Conservation (phyloP, 2,797 vertebrate species). For the Eptatretus atami region DNA sequence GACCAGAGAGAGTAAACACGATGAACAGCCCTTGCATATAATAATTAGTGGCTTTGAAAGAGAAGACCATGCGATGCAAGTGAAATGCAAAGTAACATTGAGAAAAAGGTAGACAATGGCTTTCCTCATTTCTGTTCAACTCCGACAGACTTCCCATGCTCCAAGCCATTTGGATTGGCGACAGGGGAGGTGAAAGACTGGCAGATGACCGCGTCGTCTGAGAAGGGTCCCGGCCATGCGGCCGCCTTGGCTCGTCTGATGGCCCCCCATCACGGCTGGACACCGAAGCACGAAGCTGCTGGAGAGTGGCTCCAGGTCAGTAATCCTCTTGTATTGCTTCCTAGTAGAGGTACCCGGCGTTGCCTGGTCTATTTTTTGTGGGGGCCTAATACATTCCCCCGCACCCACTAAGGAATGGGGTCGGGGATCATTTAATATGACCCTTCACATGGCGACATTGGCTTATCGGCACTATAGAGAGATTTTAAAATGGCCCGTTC, state of each 20-base stretch:
- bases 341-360: neutral
- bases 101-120: neutral
- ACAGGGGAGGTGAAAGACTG: constrained; percentile 60
- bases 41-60: too few species aligned
- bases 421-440: too few species aligned
- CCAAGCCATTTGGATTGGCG: constrained; percentile 70
- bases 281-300: constrained; percentile 40
- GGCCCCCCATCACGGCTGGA: constrained; percentile 80
- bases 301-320: constrained; percentile 90
- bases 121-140: neutral
- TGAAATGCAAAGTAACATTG: too few species aligned
- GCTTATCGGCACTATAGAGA: too few species aligned
- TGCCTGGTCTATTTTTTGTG: neutral
- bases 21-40: too few species aligned
- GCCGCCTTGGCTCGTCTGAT: constrained; percentile 56
- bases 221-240: constrained; percentile 42
- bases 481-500: too few species aligned
- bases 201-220: constrained; percentile 69
- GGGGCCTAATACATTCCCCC: neutral
- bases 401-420: neutral
- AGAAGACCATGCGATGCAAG: too few species aligned
- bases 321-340: constrained; percentile 9
- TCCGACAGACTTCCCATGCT: constrained; percentile 48
- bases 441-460: too few species aligned
- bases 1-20: too few species aligned